These are phyloP conservation scores for Meriones unguiculatus DNA, from an alignment of 2,113 vertebrate genomes.

Conservation along the genomic window DNA sequence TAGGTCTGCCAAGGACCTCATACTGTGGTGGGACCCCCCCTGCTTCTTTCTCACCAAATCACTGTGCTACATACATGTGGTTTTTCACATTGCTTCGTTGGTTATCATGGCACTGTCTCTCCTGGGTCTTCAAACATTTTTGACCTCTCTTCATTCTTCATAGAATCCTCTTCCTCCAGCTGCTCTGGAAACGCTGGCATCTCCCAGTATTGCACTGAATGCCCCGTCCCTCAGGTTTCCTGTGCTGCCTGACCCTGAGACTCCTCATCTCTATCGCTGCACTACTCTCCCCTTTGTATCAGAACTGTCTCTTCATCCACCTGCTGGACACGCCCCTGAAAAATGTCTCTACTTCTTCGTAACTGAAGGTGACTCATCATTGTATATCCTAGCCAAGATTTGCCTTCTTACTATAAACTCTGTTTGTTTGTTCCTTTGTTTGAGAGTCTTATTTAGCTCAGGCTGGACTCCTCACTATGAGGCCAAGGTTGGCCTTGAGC, in stretches of 20 bases:
- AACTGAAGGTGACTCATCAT: not conserved
- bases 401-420: not conserved
- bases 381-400: not conserved
- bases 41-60: not conserved
- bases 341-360: not conserved
- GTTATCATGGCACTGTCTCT: not conserved
- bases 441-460: not conserved
- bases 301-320: not conserved
- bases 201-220: not conserved
- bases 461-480: not conserved
- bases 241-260: not conserved
- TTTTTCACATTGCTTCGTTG: not conserved
- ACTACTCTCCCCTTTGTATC: not conserved
- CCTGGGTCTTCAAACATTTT: not conserved
- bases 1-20: not conserved
- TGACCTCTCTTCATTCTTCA: not conserved
- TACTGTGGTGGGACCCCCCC: not conserved
- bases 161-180: not conserved
- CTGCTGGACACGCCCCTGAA: not conserved
- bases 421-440: not conserved
- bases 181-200: not conserved
- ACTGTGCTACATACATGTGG: not conserved
- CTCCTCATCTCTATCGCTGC: not conserved
- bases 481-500: not conserved
- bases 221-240: not conserved